Evolutionary conservation across 30 jellyfish, hydroid and myxozoan genomes (phyloP).

Genomic region (Aurelia coerulea): DNA sequence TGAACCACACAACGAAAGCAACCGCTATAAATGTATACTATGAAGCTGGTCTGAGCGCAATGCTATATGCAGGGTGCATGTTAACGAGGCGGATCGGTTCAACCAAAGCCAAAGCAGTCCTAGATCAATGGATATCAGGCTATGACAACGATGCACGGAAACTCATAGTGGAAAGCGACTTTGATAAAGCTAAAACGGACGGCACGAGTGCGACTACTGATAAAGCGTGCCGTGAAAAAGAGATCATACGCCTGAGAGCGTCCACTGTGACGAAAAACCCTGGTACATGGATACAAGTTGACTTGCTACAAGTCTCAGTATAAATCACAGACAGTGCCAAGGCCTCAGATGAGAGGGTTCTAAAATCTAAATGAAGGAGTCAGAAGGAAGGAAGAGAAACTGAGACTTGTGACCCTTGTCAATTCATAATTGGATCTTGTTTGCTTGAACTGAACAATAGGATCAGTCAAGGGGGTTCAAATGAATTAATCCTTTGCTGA

Average conservation of each 20-base stretch:
- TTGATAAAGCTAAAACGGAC: constrained; percentile 9
- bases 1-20: background rate
- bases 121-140: constrained; percentile 54
- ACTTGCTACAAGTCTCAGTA: too few species aligned
- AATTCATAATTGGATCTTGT: too few species aligned
- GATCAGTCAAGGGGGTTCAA: too few species aligned
- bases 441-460: too few species aligned
- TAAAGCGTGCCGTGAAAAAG: constrained; percentile 11
- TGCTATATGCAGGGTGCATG: constrained; percentile 43
- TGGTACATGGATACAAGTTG: background rate
- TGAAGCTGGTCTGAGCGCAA: constrained; percentile 37
- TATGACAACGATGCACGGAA: constrained; percentile 3
- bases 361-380: too few species aligned
- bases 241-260: background rate
- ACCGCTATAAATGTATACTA: constrained; percentile 16
- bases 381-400: too few species aligned
- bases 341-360: too few species aligned
- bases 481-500: too few species aligned
- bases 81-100: constrained; percentile 9
- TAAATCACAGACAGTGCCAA: too few species aligned
- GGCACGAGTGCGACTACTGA: constrained; percentile 8
- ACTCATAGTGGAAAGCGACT: background rate
- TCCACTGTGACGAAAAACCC: background rate
- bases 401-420: too few species aligned
- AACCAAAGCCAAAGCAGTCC: constrained; percentile 1